Percentiles rank a stretch among this genome's conserved stretches.
These are phyloP conservation scores for Dione juno DNA, from an alignment of 2,888 invertebrate species.

Conservation along the genomic window DNA sequence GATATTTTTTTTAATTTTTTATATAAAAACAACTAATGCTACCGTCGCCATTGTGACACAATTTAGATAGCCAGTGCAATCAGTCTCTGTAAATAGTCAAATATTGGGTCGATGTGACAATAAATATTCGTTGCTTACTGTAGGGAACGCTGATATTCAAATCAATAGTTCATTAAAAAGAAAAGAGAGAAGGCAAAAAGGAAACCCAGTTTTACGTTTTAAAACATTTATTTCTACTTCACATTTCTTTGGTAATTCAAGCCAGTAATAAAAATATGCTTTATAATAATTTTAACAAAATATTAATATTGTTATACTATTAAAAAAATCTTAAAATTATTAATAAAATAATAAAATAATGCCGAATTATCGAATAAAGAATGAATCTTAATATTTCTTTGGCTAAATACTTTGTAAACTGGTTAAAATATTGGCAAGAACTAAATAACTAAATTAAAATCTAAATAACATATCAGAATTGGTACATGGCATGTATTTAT, in stretches of 20 bases:
- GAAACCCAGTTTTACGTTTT: conserved; percentile 1
- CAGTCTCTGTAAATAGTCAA: too few relatives aligned
- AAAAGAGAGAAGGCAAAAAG: neutral
- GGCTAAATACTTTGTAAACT: conserved; percentile 51
- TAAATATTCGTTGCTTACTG: too few relatives aligned
- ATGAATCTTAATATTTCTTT: conserved; percentile 51
- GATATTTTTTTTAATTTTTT: neutral
- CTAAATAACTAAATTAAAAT: conserved; percentile 21
- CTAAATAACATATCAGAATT: neutral
- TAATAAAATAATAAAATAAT: conserved; percentile 5
- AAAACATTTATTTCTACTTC: conserved; percentile 44
- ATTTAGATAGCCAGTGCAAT: too few relatives aligned
- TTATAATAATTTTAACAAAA: conserved; percentile 21
- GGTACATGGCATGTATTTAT: conserved; percentile 5
- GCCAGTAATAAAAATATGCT: conserved; percentile 50
- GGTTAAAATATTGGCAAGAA: conserved; percentile 44
- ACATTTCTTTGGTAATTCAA: conserved; percentile 63
- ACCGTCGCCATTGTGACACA: too few relatives aligned
- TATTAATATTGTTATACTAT: neutral
- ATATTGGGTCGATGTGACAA: too few relatives aligned
- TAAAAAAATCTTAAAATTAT: neutral
- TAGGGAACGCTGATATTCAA: neutral
- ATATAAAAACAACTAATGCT: too few relatives aligned
- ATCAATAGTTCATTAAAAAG: neutral
- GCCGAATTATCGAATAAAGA: conserved; percentile 11